A percentile compares a stretch with the other conserved stretches of the same genome.
These are phyloP conservation scores for Coptotermes formosanus DNA, from an alignment of 1,140 invertebrate genomes.

Conservation along the genomic window DNA sequence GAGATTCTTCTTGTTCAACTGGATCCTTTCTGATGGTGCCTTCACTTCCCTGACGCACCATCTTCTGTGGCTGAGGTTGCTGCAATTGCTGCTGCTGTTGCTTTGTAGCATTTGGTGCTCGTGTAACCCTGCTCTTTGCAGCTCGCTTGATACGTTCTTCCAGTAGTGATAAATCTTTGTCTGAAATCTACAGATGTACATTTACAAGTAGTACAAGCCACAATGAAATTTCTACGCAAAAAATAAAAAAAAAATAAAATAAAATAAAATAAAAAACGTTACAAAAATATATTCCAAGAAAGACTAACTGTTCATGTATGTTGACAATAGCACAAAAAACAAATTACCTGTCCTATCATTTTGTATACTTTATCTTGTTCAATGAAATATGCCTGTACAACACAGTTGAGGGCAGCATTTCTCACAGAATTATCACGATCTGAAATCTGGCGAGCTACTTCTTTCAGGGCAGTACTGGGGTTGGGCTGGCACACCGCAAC, in stretches of 20 bases:
- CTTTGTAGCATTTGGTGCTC: background rate
- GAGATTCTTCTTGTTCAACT: constrained; percentile 32
- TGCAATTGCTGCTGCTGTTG: background rate
- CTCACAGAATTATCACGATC: constrained; percentile 95
- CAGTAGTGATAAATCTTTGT: constrained; percentile 90
- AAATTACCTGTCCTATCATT: constrained; percentile 79
- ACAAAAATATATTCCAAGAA: too few relatives aligned
- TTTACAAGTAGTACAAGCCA: background rate
- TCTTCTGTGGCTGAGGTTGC: constrained; percentile 42
- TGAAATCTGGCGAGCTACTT: constrained; percentile 91
- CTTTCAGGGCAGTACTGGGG: constrained; percentile 77
- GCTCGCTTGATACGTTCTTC: constrained; percentile 93
- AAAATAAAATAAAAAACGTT: too few relatives aligned
- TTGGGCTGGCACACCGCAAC: constrained; percentile 79
- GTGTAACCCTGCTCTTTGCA: constrained; percentile 60
- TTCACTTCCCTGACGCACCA: constrained; percentile 37
- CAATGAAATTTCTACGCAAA: background rate
- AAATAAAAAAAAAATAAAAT: constrained; percentile 28
- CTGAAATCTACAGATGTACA: constrained; percentile 66
- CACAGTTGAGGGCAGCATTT: constrained; percentile 91
- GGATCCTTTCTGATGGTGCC: constrained; percentile 33
- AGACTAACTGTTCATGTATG: too few relatives aligned
- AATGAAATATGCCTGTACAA: constrained; percentile 86
- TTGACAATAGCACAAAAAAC: too few relatives aligned
- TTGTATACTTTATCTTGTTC: constrained; percentile 91